Evolutionary conservation across 35 echinoderm and acorn worm species (phyloP).

Genomic region (Hemicentrotus pulcherrimus): DNA sequence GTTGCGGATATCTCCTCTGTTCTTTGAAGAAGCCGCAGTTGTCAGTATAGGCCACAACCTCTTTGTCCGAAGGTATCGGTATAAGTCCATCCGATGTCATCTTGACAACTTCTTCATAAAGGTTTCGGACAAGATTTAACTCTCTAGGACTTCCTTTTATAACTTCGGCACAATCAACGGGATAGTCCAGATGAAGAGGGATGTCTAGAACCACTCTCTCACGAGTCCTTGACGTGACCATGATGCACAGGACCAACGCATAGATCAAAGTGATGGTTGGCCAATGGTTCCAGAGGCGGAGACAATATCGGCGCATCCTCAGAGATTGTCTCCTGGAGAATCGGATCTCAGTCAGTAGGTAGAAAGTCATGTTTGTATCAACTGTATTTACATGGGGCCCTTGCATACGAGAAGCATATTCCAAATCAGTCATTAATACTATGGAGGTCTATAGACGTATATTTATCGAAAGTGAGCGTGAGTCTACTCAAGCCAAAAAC

Average conservation of each 20-base stretch:
- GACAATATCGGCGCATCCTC: not conserved
- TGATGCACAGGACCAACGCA: not conserved
- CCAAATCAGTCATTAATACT: not conserved
- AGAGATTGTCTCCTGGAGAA: not conserved
- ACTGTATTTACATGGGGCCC: not conserved
- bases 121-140: not conserved
- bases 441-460: not conserved
- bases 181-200: slow-evolving; percentile 7
- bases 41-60: slow-evolving; percentile 45
- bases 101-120: not conserved
- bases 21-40: slow-evolving; percentile 60
- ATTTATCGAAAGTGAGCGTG: not conserved
- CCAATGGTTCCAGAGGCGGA: not conserved
- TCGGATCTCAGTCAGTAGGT: not conserved
- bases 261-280: not conserved
- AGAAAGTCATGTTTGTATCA: not conserved
- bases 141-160: not conserved
- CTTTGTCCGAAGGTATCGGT: slow-evolving; percentile 58
- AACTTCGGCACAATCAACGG: not conserved
- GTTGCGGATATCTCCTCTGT: slow-evolving; percentile 48
- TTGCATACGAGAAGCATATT: not conserved
- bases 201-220: not conserved
- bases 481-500: not conserved
- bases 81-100: not conserved
- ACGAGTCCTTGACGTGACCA: not conserved